Conservation (phyloP, 2,797 vertebrate species). For the Caiman crocodilus region DNA sequence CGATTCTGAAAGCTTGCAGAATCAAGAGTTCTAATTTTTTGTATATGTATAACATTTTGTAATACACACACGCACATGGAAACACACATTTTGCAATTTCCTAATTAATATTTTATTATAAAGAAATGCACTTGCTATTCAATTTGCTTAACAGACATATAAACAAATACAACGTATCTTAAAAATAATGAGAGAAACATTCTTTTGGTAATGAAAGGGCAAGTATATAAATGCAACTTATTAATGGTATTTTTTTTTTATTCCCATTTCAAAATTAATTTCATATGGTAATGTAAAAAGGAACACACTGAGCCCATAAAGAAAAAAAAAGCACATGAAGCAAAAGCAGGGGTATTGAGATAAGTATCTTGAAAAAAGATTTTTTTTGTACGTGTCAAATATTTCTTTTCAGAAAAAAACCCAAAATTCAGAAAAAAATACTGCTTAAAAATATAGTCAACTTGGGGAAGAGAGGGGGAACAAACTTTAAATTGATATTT, state of each 20-base stretch:
- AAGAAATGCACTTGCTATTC: constrained; percentile 12
- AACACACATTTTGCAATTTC: neutral
- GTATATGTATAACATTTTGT: too few species aligned
- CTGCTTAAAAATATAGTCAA: neutral
- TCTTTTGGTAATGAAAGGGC: neutral
- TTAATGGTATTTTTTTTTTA: neutral
- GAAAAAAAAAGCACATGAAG: neutral
- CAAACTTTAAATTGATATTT: neutral
- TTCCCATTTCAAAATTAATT: neutral
- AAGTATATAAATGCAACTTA: neutral
- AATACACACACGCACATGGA: neutral
- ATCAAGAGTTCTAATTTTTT: too few species aligned
- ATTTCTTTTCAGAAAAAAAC: neutral
- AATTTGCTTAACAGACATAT: neutral
- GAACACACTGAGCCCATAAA: neutral
- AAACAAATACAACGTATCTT: neutral
- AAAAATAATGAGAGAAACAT: neutral
- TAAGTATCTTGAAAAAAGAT: neutral
- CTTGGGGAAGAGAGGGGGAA: neutral
- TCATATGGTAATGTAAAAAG: neutral
- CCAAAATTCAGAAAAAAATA: neutral
- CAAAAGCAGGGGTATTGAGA: neutral
- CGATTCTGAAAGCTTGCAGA: too few species aligned
- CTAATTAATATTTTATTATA: neutral
- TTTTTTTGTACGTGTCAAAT: neutral